These are phyloP conservation scores for Acholoe squamosa DNA, from an alignment of 2,888 invertebrate species.

Conservation along the genomic window DNA sequence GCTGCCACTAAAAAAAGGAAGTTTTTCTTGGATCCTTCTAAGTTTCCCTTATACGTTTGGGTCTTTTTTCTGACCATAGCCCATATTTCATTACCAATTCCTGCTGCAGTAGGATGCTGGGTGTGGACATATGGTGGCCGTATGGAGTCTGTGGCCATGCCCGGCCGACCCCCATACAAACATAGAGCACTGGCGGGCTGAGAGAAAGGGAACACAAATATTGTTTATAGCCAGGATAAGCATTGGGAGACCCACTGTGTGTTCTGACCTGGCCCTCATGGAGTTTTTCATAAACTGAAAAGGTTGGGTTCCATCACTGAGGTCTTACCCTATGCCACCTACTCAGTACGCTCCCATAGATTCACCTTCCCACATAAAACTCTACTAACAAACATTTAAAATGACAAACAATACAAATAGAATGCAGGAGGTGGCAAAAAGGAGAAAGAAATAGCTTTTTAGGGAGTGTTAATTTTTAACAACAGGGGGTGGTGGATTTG, in stretches of 20 bases:
- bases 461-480: too few relatives aligned
- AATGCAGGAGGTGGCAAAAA: too few relatives aligned
- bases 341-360: too few relatives aligned
- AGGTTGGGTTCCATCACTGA: background rate
- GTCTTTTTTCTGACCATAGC: background rate
- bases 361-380: too few relatives aligned
- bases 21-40: background rate
- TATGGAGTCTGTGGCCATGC: background rate
- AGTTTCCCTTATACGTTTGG: background rate
- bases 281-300: background rate
- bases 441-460: too few relatives aligned
- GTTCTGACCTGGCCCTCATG: background rate
- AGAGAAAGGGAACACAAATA: conserved; percentile 31
- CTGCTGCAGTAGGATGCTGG: background rate
- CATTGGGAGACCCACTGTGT: background rate
- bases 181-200: background rate
- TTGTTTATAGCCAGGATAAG: conserved; percentile 37
- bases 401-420: too few relatives aligned
- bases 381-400: too few relatives aligned
- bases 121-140: conserved; percentile 8
- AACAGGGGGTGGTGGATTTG: too few relatives aligned
- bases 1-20: background rate
- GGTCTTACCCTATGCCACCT: too few relatives aligned
- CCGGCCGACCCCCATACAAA: background rate
- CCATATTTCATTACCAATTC: background rate